A percentile compares a stretch with the other conserved stretches of the same genome.
Conservation (phyloP, 2,888 invertebrate species). For the Lypha dubia region DNA sequence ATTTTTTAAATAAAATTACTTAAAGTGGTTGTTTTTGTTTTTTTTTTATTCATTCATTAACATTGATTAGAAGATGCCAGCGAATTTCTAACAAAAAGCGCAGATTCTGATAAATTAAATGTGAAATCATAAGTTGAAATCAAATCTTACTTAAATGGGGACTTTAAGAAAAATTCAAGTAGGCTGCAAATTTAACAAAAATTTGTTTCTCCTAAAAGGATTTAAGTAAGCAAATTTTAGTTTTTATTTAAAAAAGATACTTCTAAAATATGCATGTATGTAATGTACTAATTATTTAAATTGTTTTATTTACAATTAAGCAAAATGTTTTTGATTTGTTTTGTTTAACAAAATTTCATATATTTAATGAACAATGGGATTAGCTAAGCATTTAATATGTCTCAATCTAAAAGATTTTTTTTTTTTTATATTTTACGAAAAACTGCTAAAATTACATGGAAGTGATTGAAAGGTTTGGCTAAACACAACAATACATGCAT, state of each 20-base stretch:
- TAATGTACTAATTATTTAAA: conserved; percentile 6
- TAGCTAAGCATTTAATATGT: conserved; percentile 29
- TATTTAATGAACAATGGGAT: not conserved
- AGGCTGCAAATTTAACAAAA: conserved; percentile 8
- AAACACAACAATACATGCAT: conserved; percentile 2
- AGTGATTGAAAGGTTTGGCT: not conserved
- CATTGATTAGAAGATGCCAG: conserved; percentile 30
- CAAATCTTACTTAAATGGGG: conserved; percentile 3
- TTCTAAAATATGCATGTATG: no score
- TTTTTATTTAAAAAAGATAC: not conserved
- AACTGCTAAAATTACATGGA: conserved; percentile 18
- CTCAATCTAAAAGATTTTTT: not conserved
- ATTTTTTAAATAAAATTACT: conserved; percentile 9
- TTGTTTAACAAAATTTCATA: not conserved
- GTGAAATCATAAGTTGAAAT: conserved; percentile 27
- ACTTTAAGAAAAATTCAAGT: not conserved
- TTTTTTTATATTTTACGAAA: not conserved
- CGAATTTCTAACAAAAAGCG: conserved; percentile 57
- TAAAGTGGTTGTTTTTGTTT: not conserved
- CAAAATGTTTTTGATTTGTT: not conserved
- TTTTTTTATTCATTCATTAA: not conserved
- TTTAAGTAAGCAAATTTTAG: conserved; percentile 4
- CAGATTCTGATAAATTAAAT: conserved; percentile 31
- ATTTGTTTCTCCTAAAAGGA: not conserved
- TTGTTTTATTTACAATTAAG: not conserved